phyloP scores from a whole-genome alignment of 2,888 invertebrate species.

The Lasius platythorax region DNA sequence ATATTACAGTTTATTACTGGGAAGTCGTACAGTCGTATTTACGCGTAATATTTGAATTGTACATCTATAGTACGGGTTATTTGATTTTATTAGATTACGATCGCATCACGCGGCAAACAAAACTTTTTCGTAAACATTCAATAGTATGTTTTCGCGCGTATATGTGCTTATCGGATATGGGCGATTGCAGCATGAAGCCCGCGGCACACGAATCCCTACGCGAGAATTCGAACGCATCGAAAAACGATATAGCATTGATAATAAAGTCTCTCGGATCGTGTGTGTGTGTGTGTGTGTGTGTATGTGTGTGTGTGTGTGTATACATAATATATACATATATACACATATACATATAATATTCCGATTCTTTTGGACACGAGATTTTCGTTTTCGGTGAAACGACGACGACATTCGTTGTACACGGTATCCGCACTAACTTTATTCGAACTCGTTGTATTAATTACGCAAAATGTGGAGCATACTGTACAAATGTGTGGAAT shows the following conservation, averaged over 20 bases:
- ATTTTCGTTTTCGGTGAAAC: neutral
- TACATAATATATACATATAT: too few relatives aligned
- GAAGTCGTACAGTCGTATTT: neutral
- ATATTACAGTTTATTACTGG: constrained; percentile 20
- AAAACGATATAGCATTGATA: constrained; percentile 18
- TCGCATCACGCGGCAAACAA: constrained; percentile 30
- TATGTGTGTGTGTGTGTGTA: too few relatives aligned
- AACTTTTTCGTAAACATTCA: constrained; percentile 32
- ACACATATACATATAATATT: neutral
- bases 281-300: too few relatives aligned
- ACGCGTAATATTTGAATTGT: constrained; percentile 29
- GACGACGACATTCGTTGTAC: neutral
- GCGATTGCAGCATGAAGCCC: neutral
- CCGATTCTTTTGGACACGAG: neutral
- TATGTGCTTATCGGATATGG: constrained; percentile 32
- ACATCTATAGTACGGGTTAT: neutral
- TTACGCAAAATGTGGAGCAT: neutral
- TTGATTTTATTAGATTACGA: constrained; percentile 45
- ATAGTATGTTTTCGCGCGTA: constrained; percentile 8
- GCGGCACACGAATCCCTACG: constrained; percentile 5
- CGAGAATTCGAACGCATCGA: constrained; percentile 4
- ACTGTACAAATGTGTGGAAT: constrained; percentile 9
- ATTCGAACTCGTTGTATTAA: constrained; percentile 25
- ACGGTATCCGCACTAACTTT: neutral
- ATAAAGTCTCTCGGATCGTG: neutral